Base-by-base conservation (phyloP, 1,140 invertebrate genomes). In the Plodia interpunctella region DNA sequence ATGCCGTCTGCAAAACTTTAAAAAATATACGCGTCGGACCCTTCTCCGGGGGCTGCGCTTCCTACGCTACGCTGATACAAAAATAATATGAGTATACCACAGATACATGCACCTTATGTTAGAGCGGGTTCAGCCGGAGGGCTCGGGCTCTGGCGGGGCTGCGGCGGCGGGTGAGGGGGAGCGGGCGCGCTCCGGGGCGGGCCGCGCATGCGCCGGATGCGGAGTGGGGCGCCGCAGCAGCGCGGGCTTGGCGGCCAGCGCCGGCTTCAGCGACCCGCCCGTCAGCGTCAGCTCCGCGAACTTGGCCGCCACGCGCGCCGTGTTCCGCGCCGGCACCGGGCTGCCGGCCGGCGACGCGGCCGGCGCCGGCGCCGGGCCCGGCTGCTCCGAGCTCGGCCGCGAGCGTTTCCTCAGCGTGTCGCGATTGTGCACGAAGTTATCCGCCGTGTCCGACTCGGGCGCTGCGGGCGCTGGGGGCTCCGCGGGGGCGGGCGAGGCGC, bases 71-170 rank as follows among this genome's bases (percentile, higher is more conserved):
- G 30, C 30, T 6, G 30, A 10, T 32, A 32, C 30, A 32, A 32
- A 32, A 32, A 32, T 32, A 32, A 32, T 32, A 32, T 11, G 30
- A 32, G 30, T 32, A 32, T 32, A 32, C 30, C 8, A 32, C 30
- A 25, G 21, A 3, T 2, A 25, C 21, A 2, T 6, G 21, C 21
- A 25, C 2, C 21, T 25, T 3, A 3, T 6, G 97, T 98, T n/a
- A n/a, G n/a, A n/a, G n/a, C n/a, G n/a, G n/a, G n/a, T n/a, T n/a
- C 49, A 84, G 95, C 99, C 65, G 90, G 97, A 60, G 94, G 97
- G 98, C 21, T 96, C 97, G 76, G 97, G 99, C 90, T 92, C 99
- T 25, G n/a, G n/a, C n/a, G n/a, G n/a, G n/a, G n/a, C n/a, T n/a
- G 96, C 97, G 15, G 78, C 78, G 52, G 80, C 79, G 17, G 80